Percentiles rank a stretch among this genome's conserved stretches.
These are phyloP conservation scores for Phania funesta DNA, from an alignment of 2,888 invertebrate species.

Conservation along the genomic window DNA sequence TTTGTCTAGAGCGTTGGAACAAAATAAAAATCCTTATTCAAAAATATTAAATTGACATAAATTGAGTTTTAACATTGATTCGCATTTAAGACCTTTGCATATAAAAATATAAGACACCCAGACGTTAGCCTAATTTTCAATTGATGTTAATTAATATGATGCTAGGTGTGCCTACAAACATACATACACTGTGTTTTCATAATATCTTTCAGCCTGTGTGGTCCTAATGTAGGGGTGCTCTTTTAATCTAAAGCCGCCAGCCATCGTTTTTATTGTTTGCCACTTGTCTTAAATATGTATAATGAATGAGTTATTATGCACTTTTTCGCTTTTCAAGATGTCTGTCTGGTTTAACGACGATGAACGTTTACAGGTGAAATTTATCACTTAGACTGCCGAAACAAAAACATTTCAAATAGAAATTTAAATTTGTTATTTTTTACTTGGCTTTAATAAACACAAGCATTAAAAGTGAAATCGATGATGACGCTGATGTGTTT, in stretches of 20 bases:
- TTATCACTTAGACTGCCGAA: slow-evolving; percentile 45
- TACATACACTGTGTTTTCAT: not conserved
- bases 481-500: slow-evolving; percentile 15
- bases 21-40: slow-evolving; percentile 2
- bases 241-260: slow-evolving; percentile 42
- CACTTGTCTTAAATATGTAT: slow-evolving; percentile 28
- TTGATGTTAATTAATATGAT: too few relatives aligned
- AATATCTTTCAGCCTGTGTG: slow-evolving; percentile 30
- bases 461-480: not conserved
- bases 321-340: slow-evolving; percentile 30
- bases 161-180: too few relatives aligned
- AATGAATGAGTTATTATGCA: slow-evolving; percentile 20
- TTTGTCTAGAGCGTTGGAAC: slow-evolving; percentile 7
- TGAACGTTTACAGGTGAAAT: slow-evolving; percentile 59
- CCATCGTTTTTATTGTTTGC: slow-evolving; percentile 19
- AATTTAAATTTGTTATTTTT: slow-evolving; percentile 46
- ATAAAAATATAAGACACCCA: not conserved
- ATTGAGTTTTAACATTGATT: not conserved
- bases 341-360: slow-evolving; percentile 22
- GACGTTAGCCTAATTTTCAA: too few relatives aligned
- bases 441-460: slow-evolving; percentile 15
- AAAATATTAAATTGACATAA: slow-evolving; percentile 22
- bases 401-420: slow-evolving; percentile 50
- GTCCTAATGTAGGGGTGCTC: not conserved
- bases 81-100: not conserved